Percentiles rank a stretch among this genome's conserved stretches.
These are phyloP conservation scores for Dryococelus australis DNA, from an alignment of 2,888 invertebrate genomes.

Conservation along the genomic window DNA sequence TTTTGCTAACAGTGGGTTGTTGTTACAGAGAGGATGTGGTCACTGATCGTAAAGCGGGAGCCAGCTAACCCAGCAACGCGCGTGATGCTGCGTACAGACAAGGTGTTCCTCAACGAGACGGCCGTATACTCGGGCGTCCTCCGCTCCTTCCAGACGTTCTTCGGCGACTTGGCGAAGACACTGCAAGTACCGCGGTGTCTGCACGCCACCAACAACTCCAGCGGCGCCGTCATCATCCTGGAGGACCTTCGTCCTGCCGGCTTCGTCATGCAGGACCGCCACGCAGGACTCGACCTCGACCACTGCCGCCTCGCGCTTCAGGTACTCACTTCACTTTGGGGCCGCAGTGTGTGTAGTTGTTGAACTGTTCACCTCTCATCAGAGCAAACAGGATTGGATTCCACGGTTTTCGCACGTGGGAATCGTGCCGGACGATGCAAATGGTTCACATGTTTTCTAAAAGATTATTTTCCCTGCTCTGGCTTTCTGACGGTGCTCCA, in stretches of 20 bases:
- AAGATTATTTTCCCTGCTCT: too few species aligned
- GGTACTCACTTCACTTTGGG: conserved; percentile 36
- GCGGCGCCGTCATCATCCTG: conserved; percentile 47
- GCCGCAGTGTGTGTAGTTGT: too few species aligned
- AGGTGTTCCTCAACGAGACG: conserved; percentile 40
- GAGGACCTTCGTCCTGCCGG: conserved; percentile 49
- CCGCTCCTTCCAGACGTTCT: conserved; percentile 35
- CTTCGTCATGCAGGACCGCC: conserved; percentile 48
- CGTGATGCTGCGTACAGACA: conserved; percentile 37
- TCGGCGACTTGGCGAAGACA: neutral
- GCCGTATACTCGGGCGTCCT: conserved; percentile 39
- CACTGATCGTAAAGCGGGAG: conserved; percentile 39
- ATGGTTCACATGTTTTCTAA: too few species aligned
- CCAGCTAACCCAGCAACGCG: conserved; percentile 33
- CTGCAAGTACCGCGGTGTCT: conserved; percentile 48
- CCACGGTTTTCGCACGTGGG: too few species aligned
- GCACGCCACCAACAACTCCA: conserved; percentile 43
- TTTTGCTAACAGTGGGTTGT: neutral
- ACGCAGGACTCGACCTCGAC: conserved; percentile 47
- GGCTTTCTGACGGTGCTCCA: too few species aligned
- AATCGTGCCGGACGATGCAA: too few species aligned
- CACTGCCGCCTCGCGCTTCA: conserved; percentile 48
- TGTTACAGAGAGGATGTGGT: conserved; percentile 13
- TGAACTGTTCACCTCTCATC: too few species aligned
- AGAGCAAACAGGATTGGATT: too few species aligned